These are phyloP conservation scores for Dasypus novemcinctus DNA, from an alignment of 2,113 vertebrate species.

Conservation along the genomic window DNA sequence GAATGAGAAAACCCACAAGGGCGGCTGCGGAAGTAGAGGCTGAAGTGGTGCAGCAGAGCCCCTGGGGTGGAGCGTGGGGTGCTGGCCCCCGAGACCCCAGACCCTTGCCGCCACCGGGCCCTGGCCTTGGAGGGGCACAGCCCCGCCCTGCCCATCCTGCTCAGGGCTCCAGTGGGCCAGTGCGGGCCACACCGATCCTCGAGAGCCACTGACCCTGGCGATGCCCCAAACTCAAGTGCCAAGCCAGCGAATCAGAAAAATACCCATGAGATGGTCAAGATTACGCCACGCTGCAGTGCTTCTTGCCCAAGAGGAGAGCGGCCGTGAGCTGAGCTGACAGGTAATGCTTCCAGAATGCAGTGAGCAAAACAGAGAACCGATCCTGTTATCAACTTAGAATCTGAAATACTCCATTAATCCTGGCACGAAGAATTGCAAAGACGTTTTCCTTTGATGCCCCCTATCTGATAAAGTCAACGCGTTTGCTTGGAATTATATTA, in stretches of 20 bases:
- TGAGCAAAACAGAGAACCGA: neutral
- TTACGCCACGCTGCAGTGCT: neutral
- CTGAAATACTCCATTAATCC: neutral
- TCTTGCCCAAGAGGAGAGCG: neutral
- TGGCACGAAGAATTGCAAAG: neutral
- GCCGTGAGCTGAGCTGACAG: neutral
- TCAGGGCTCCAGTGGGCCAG: neutral
- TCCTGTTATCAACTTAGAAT: neutral
- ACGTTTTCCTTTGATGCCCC: neutral
- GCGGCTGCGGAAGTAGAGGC: neutral
- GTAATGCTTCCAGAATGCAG: neutral
- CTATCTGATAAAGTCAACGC: neutral
- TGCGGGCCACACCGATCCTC: neutral
- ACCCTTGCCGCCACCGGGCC: fast-evolving
- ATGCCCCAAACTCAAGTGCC: neutral
- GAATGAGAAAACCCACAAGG: neutral
- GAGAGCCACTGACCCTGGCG: neutral
- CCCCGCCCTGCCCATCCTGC: neutral
- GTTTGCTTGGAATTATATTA: neutral
- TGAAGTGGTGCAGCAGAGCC: neutral
- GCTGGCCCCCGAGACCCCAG: neutral
- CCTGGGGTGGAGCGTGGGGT: neutral
- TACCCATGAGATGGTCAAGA: neutral
- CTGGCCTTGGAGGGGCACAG: neutral
- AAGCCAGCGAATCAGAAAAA: neutral